Conservation (phyloP, 1,140 invertebrate species). For the Ericerus pela region DNA sequence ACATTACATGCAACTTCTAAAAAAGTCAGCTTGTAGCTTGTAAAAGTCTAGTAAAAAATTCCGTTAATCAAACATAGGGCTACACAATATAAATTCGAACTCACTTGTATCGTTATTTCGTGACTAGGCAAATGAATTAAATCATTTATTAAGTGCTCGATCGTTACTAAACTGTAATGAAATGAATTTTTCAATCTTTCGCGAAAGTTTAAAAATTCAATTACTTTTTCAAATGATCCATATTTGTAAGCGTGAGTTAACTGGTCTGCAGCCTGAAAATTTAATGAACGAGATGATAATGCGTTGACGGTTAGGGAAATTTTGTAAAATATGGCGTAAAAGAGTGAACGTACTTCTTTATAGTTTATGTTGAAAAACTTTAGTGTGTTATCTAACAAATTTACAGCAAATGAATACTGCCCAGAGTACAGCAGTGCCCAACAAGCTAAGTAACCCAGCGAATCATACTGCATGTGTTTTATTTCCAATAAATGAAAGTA, state of each 20-base stretch:
- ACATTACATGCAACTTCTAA: no score
- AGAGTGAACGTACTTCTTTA: conserved; percentile 52
- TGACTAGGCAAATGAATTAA: conserved; percentile 40
- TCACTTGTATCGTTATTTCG: conserved; percentile 27
- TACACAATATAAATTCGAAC: conserved; percentile 22
- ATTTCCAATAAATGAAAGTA: conserved; percentile 61
- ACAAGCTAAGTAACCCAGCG: conserved; percentile 62
- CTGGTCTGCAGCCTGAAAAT: conserved; percentile 69
- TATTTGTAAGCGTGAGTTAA: conserved; percentile 84
- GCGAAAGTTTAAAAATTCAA: conserved; percentile 75
- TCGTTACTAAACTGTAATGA: conserved; percentile 55
- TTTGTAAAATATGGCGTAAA: background rate
- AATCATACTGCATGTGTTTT: conserved; percentile 89
- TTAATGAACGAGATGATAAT: background rate
- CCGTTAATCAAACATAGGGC: background rate
- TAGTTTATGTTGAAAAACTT: conserved; percentile 76
- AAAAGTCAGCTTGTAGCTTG: no score
- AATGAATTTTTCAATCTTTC: conserved; percentile 66
- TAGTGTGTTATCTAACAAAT: conserved; percentile 51
- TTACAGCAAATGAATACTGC: conserved; percentile 44
- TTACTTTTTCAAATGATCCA: conserved; percentile 81
- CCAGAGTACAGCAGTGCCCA: conserved; percentile 36
- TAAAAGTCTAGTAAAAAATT: background rate
- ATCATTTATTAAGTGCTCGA: conserved; percentile 66
- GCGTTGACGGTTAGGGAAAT: background rate